Base-by-base conservation (phyloP, 2,113 vertebrate genomes). In the Barnardius zonarius region DNA sequence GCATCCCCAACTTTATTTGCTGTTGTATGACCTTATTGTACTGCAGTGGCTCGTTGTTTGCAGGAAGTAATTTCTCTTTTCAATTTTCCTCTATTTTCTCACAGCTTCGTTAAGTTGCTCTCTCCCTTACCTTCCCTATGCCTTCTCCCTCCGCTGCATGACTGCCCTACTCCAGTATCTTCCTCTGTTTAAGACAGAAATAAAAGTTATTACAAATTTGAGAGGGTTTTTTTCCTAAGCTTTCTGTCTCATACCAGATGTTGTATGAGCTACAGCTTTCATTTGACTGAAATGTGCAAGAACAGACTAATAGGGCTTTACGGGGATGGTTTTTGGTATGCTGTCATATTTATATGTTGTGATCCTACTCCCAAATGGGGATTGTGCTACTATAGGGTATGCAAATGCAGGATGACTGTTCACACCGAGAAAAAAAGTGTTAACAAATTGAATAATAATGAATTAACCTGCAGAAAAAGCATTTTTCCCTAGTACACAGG, bases 391-490 rank as follows among this genome's bases (percentile, higher is more conserved):
- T 95, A 31, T 59, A 88, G 88, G 77, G 18, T 87, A 68, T 62
- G 83, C 63, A 93, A 91, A 80, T 96, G 80, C 91, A 95, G 91
- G 81, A 88, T 73, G 86, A 86, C 92, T 91, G 67, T 82, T 95
- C 92, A 89, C 62, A 93, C 88, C 1, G 28, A 94, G 93, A 15
- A 88, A 91, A 97, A 64, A 93, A 91, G 95, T 96, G 90, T 96
- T 96, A 92, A 96, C 80, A 94, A 96, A 96, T 90, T 96, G 90
- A 97, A 97, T 97, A 94, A 81, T 96, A 96, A 96, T 96, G 95
- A 96, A 96, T 96, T 96, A 96, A 97, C 96, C 91, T 96, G 93
- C 96, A 97, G 96, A 96, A 97, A 96, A 96, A 95, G 92, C 95
- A 97, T 96, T 96, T 96, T 97, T 91, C 96, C 95, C 95, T 95